Base-by-base conservation (phyloP, 2,888 invertebrate species). In the Epicampocera succincta region DNA sequence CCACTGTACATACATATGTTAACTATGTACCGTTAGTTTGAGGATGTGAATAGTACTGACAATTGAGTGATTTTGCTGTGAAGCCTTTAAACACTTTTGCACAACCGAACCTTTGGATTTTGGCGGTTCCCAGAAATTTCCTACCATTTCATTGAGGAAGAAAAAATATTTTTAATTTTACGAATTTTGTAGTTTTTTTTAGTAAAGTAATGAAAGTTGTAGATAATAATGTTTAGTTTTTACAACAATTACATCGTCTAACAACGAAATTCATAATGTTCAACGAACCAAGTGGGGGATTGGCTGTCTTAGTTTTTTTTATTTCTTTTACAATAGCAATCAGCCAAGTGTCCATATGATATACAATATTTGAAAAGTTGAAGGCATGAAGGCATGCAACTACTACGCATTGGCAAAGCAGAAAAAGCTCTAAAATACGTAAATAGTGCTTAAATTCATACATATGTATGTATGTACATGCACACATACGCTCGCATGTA, bases 241-340 rank as follows among this genome's bases (percentile, higher is more conserved):
- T 40, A 15, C 21, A 25, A 25, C 15, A 40, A 60, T 61, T 50
- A 48, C 50, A 74, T 4, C 9, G 38, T 52, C 52, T 61, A 68
- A 66, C 68, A 76, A 61, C 50, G 15, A 69, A 76, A 65, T 72
- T 72, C 66, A 68, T 66, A 79, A 73, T 79, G 78, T 73, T 71
- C 78, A 79, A 52, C 78, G 72, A 73, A 79, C 66, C 78, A 79
- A 68, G 46, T 38, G 71, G 60, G 44, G 54, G 60, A 60, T 42
- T 60, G 58, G 38, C 77, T 44, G 52, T 19, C 52, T 79, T 56
- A 50, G 21, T 75, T 19, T 56, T 25, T 75, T 19, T n/a, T 60
- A 25, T 44, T 58, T 42, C 46, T 56, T 40, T 25, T 44, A 21
- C 15, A 46, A 54, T 38, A 63, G 21, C 42, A 56, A 68, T n/a